Evolutionary conservation across 53 echinoderm and acorn worm genomes (phyloP), one percentile per base, ranked within the genome.

Genomic region (Crossaster papposus): DNA sequence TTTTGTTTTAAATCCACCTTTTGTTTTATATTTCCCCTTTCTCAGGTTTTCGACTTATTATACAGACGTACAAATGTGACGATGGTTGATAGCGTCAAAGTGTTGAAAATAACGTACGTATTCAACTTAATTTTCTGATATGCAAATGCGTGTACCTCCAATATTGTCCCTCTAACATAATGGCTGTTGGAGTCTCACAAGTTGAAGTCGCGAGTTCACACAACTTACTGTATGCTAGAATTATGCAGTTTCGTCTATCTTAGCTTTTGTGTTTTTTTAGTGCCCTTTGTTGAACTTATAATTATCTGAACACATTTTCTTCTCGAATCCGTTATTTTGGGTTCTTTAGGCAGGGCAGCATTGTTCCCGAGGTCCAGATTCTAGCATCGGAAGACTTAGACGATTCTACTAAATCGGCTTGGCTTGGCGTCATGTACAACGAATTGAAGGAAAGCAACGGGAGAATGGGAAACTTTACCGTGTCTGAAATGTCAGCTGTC

Each of bases 311-410:
- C 22, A 11, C 22, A 58, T 15, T 58, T 58, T 18, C 22, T 58
- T 18, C 15, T 58, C 58, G 17, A 3, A 18, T 15, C 15, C 22
- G 58, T 58, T 17, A 15, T 58, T 15, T 58, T 2, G 6, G 58
- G 29, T 53, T 73, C 54, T 71, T 15, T 64, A 87, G 87, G 74
- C 75, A 18, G 58, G 87, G 87, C 64, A 87, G 87, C 37, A 65
- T 87, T 10, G 77, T 87, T 58, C 87, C 87, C 14, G 87, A 87
- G 38, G 58, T 87, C n/a, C 87, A 77, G 52, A 33, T 87, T 22
- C 31, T 87, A 31, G 58, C 87, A 35, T 76, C 87, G 5, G 54
- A 33, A 58, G 63, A 51, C 62, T 63, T 87, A 22, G 63, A 77
- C 36, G 76, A 33, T 5, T 37, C 87, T 18, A 28, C 35, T 4